Evolutionary conservation across 1,140 invertebrate species (phyloP), one percentile per base, ranked within the genome.

Genomic region (Drosophila trapezifrons): DNA sequence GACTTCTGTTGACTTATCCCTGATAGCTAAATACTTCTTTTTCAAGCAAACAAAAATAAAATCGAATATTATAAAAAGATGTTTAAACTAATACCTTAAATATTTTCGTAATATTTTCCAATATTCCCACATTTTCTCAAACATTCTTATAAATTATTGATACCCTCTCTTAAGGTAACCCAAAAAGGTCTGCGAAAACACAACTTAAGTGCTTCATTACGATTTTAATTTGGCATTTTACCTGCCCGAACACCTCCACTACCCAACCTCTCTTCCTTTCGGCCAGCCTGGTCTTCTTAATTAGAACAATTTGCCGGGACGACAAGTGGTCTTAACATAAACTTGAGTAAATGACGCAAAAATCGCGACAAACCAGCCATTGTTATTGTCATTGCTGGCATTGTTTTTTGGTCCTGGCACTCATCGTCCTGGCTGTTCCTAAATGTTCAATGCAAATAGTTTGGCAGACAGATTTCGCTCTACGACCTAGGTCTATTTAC

Each of bases 191-290:
- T 47, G 42, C 57, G 54, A 76, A 66, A 66, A 76, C 66, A 76
- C 62, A 76, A 67, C 73, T 45, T 51, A 56, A 77, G 74, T 77
- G 52, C 76, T 87, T 86, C 76, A 87, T 87, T 83, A 79, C 79
- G 80, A 83, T 87, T 83, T 87, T 76, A 87, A 86, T 83, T 87
- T 87, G 63, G 76, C 63, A 82, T 82, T 85, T 78, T 76, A 85
- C 69, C 82, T 78, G 78, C 56, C 63, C 43, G 18, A 75, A 40
- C 35, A 27, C 32, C 64, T 12, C 18, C 7, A 10, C 22, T 52
- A 7, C n/a, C 13, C 32, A 7, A 3, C 15, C 12, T 13, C 18
- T 29, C 62, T 27, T n/a, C 1, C 5, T 47, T 0, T 40, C 32
- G 22, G 42, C 70, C 76, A 42, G 37, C 45, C 59, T 40, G 64